These are phyloP conservation scores for Myripristis murdjan DNA, from an alignment of 2,797 vertebrate species.

Conservation along the genomic window DNA sequence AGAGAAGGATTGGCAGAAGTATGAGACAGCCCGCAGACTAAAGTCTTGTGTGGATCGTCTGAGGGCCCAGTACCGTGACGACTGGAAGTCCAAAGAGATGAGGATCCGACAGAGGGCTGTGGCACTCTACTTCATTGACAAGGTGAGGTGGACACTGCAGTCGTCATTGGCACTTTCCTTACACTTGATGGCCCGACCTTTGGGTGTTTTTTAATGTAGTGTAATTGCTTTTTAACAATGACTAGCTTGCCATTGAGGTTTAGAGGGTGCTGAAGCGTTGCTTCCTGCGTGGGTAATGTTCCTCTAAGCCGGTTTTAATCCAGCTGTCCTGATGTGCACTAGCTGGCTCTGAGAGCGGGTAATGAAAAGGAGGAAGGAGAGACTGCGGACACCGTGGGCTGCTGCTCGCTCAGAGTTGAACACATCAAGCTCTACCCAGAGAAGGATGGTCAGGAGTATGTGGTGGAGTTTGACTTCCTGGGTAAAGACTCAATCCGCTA, in stretches of 20 bases:
- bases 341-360: constrained; percentile 98
- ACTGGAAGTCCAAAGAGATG: constrained; percentile 99
- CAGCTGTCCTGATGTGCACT: constrained; percentile 45
- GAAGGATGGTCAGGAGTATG: constrained; percentile 93
- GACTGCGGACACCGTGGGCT: constrained; percentile 97
- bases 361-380: constrained; percentile 99
- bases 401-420: constrained; percentile 96
- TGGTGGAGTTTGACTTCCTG: constrained; percentile 97
- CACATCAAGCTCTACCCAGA: constrained; percentile 95
- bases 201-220: constrained; percentile 6
- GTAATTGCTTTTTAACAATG: constrained; percentile 32
- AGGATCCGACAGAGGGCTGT: constrained; percentile 96
- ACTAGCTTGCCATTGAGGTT: constrained; percentile 9
- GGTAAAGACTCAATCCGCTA: constrained; percentile 99
- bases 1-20: constrained; percentile 99
- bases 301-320: constrained; percentile 47
- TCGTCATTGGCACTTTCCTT: background rate
- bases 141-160: constrained; percentile 83
- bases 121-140: constrained; percentile 98
- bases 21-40: constrained; percentile 94
- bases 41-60: constrained; percentile 96
- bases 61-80: constrained; percentile 93
- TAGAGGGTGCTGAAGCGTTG: constrained; percentile 19
- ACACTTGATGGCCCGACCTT: background rate
- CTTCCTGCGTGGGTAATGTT: constrained; percentile 24